A percentile compares a stretch with the other conserved stretches of the same genome.
Conservation (phyloP, 2,113 vertebrate species). For the Laticauda laticaudata region DNA sequence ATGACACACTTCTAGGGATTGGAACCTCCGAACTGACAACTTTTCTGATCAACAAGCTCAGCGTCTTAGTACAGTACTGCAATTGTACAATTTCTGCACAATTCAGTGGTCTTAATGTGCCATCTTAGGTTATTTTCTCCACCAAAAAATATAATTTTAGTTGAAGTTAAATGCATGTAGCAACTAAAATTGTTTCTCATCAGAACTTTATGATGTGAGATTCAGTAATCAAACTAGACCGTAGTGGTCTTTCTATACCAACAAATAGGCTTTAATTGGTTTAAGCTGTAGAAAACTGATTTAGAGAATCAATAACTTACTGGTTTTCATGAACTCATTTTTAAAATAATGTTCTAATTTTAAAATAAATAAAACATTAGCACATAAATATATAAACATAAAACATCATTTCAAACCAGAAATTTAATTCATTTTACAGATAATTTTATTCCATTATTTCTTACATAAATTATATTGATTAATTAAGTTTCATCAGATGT, state of each 20-base stretch:
- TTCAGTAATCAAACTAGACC: not conserved
- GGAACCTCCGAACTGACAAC: too few relatives aligned
- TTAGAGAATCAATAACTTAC: not conserved
- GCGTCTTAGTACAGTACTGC: too few relatives aligned
- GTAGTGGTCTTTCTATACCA: not conserved
- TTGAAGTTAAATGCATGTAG: not conserved
- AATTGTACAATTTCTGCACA: not conserved
- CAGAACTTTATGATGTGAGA: not conserved
- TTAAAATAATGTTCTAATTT: not conserved
- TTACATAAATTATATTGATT: not conserved
- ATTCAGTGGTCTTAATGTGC: not conserved
- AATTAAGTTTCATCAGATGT: not conserved
- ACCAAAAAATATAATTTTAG: not conserved
- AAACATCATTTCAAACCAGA: not conserved
- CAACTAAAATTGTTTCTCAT: not conserved
- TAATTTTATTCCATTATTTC: not conserved
- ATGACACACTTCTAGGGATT: too few relatives aligned
- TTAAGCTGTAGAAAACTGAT: not conserved
- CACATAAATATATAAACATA: not conserved
- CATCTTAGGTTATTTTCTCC: not conserved
- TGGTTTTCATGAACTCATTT: not conserved
- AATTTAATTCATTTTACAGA: not conserved
- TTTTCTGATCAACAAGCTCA: too few relatives aligned
- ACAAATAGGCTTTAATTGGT: not conserved
- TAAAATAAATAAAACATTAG: not conserved